Percentiles rank a stretch among this genome's conserved stretches.
Evolutionary conservation across 2,888 invertebrate species (phyloP).

Genomic region (Apodemia mormo): DNA sequence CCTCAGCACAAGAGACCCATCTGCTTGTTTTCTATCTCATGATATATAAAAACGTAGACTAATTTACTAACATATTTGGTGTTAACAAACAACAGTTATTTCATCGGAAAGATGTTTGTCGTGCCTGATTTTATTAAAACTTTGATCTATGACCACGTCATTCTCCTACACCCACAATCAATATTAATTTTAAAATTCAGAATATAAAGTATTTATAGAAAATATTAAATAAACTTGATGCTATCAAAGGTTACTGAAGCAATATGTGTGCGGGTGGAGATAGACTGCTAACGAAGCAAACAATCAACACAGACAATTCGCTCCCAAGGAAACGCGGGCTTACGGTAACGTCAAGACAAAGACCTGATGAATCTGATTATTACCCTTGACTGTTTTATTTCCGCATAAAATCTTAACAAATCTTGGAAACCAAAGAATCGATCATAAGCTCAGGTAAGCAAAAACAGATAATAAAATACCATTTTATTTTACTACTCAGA

Average conservation of each 20-base stretch:
- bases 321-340: conserved; percentile 55
- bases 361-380: conserved; percentile 70
- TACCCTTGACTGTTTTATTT: conserved; percentile 52
- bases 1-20: too few relatives aligned
- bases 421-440: conserved; percentile 5
- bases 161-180: too few relatives aligned
- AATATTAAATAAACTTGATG: conserved; percentile 43
- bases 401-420: conserved; percentile 54
- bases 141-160: too few relatives aligned
- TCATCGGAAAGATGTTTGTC: too few relatives aligned
- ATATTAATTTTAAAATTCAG: too few relatives aligned
- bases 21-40: too few relatives aligned
- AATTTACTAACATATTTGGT: too few relatives aligned
- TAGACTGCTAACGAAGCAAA: conserved; percentile 76
- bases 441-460: not conserved
- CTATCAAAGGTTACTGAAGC: conserved; percentile 57
- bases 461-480: not conserved
- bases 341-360: conserved; percentile 64
- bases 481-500: not conserved
- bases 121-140: too few relatives aligned
- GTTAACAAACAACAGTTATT: too few relatives aligned
- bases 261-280: conserved; percentile 56
- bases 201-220: not conserved
- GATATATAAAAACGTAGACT: too few relatives aligned
- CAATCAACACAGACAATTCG: conserved; percentile 68